Evolutionary conservation across 2,113 vertebrate genomes (phyloP).

Genomic region (Myiopsitta monachus): DNA sequence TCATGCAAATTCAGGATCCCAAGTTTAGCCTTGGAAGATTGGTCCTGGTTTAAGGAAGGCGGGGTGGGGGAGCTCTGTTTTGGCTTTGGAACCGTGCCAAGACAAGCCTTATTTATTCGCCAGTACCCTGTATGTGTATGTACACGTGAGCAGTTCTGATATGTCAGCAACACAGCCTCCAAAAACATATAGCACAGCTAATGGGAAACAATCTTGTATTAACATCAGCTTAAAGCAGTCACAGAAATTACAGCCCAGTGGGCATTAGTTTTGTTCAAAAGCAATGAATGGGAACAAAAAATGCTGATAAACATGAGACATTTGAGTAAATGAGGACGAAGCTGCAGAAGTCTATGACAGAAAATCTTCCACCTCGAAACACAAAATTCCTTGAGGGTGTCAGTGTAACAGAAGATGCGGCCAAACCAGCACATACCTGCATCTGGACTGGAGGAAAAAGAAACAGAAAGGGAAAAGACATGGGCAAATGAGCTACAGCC

Average conservation of each 20-base stretch:
- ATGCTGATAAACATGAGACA: not conserved
- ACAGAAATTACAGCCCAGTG: not conserved
- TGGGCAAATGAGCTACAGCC: not conserved
- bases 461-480: not conserved
- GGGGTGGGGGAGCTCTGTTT: not conserved
- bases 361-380: not conserved
- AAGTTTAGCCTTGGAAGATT: not conserved
- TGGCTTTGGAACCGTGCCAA: not conserved
- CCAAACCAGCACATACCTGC: not conserved
- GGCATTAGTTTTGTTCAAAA: not conserved
- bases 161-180: not conserved
- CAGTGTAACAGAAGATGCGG: not conserved
- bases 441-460: not conserved
- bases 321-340: not conserved
- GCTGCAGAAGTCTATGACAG: not conserved
- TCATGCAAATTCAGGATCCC: not conserved
- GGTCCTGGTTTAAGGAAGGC: not conserved
- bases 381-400: not conserved
- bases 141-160: not conserved
- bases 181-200: not conserved
- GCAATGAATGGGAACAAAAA: not conserved
- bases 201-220: not conserved
- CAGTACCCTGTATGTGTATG: accelerated
- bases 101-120: not conserved
- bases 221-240: not conserved